Percentiles rank a stretch among this genome's conserved stretches.
Evolutionary conservation across 2,113 vertebrate species (phyloP).

Genomic region (Nycticryphes semicollaris): DNA sequence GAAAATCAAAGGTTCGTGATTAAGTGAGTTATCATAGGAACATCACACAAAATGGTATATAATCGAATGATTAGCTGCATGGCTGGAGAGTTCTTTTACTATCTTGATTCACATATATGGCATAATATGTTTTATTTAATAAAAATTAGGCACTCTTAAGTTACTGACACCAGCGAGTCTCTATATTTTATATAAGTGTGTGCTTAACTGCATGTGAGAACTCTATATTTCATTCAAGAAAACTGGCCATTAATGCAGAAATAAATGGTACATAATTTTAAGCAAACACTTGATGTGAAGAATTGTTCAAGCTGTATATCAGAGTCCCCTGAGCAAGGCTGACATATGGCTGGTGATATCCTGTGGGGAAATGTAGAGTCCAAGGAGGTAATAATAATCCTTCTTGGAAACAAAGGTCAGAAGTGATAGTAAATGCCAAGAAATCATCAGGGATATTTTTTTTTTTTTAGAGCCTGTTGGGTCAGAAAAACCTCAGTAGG

Average conservation of each 20-base stretch:
- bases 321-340: neutral
- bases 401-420: slow-evolving; percentile 55
- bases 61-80: neutral
- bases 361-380: neutral
- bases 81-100: neutral
- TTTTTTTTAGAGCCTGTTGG: neutral
- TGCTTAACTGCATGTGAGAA: neutral
- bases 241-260: neutral
- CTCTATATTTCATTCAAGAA: neutral
- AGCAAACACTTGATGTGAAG: neutral
- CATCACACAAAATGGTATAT: neutral
- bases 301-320: neutral
- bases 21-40: neutral
- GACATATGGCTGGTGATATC: slow-evolving; percentile 39
- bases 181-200: neutral
- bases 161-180: neutral
- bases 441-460: neutral
- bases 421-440: slow-evolving; percentile 38
- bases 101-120: neutral
- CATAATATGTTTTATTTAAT: neutral
- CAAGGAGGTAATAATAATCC: slow-evolving; percentile 17
- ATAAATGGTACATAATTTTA: neutral
- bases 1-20: neutral
- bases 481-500: slow-evolving; percentile 3
- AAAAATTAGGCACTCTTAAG: neutral